These are phyloP conservation scores for Eurytoma adleriae DNA, from an alignment of 2,888 invertebrate genomes.

Conservation along the genomic window DNA sequence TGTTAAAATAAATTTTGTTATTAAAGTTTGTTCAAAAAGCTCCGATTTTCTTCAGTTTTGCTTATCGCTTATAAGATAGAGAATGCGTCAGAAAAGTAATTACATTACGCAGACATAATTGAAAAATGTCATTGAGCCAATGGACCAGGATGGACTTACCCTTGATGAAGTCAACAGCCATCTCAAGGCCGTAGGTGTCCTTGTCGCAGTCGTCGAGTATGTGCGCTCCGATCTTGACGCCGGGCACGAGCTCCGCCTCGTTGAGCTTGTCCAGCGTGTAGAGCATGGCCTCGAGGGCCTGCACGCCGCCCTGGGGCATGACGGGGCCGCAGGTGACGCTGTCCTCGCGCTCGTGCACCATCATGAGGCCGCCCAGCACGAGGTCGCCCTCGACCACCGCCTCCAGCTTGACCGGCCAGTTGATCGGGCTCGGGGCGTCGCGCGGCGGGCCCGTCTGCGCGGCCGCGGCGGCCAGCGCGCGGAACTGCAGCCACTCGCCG, in stretches of 20 bases:
- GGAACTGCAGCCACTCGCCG: constrained; percentile 64
- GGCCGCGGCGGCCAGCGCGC: constrained; percentile 62
- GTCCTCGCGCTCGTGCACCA: constrained; percentile 95
- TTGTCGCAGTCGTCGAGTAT: constrained; percentile 96
- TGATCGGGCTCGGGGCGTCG: neutral
- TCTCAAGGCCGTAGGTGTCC: constrained; percentile 96
- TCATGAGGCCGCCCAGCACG: constrained; percentile 94
- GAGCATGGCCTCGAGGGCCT: constrained; percentile 94
- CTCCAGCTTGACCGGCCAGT: constrained; percentile 91
- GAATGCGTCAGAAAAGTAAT: no score
- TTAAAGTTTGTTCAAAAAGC: no score
- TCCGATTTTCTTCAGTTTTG: no score
- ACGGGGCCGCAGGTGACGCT: constrained; percentile 92
- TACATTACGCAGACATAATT: no score
- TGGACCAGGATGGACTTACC: constrained; percentile 79
- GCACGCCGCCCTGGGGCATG: constrained; percentile 95
- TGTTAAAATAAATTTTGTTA: no score
- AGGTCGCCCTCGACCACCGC: constrained; percentile 89
- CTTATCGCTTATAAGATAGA: no score
- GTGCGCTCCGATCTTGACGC: constrained; percentile 90
- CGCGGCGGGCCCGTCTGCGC: neutral
- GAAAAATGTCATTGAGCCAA: no score
- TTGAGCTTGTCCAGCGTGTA: constrained; percentile 92
- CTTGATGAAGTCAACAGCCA: constrained; percentile 97
- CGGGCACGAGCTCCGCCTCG: constrained; percentile 82